These are phyloP conservation scores for Leuctra nigra DNA, from an alignment of 2,888 invertebrate species.

Conservation along the genomic window DNA sequence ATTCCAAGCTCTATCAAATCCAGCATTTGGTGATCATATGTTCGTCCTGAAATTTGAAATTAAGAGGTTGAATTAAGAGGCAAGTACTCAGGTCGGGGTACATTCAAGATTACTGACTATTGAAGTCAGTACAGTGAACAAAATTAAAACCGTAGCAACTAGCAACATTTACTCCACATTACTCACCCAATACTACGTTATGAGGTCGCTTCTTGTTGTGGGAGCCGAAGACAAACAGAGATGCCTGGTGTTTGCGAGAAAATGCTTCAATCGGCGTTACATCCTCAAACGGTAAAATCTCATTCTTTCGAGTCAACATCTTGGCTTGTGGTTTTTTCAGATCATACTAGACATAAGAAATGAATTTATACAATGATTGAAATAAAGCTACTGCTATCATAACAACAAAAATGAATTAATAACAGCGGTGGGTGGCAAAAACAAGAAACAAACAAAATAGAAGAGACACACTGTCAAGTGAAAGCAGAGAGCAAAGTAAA, in stretches of 20 bases:
- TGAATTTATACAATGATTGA: constrained; percentile 2
- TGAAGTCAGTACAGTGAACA: too few species aligned
- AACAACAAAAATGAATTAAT: too few species aligned
- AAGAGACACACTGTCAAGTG: neutral
- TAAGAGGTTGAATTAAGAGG: too few species aligned
- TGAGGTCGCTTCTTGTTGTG: constrained; percentile 94
- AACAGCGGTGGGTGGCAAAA: too few species aligned
- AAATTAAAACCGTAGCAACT: too few species aligned
- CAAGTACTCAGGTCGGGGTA: too few species aligned
- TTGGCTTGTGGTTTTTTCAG: constrained; percentile 81
- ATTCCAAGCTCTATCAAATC: constrained; percentile 97
- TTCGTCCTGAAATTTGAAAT: too few species aligned
- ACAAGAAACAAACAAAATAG: constrained; percentile 16
- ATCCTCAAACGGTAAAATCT: constrained; percentile 90
- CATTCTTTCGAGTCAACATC: constrained; percentile 73
- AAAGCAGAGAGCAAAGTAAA: neutral
- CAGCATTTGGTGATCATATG: constrained; percentile 80
- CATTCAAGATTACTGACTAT: too few species aligned
- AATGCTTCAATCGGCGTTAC: constrained; percentile 63
- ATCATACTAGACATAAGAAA: constrained; percentile 48
- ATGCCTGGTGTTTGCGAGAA: constrained; percentile 76
- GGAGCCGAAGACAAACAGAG: constrained; percentile 84
- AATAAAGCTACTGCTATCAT: neutral
- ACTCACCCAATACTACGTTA: constrained; percentile 73
- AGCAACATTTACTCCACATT: too few species aligned